A percentile compares a stretch with the other conserved stretches of the same genome.
phyloP scores from a whole-genome alignment of 1,140 invertebrate genomes.

The Dendrolimus punctatus region DNA sequence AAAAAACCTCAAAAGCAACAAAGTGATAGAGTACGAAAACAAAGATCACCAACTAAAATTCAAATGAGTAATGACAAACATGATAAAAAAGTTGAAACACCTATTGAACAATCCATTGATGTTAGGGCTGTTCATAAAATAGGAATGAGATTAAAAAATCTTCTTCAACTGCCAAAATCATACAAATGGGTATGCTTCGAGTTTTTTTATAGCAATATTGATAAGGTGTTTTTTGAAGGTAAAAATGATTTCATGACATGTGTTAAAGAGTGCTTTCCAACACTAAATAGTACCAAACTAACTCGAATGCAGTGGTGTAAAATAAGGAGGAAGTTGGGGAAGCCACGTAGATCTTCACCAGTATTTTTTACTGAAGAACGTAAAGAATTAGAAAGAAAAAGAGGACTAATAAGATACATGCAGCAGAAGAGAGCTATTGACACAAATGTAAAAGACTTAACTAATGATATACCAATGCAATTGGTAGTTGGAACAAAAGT shows the following conservation, averaged over 20 bases:
- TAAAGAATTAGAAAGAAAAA: slow-evolving; percentile 89
- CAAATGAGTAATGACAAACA: slow-evolving; percentile 43
- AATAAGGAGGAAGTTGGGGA: slow-evolving; percentile 96
- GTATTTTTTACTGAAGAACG: slow-evolving; percentile 98
- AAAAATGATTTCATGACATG: slow-evolving; percentile 98
- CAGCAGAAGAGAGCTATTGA: slow-evolving; percentile 95
- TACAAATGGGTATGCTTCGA: slow-evolving; percentile 99
- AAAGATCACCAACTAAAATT: slow-evolving; percentile 57
- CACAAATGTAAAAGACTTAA: slow-evolving; percentile 89
- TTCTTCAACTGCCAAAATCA: slow-evolving; percentile 98
- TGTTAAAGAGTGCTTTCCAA: slow-evolving; percentile 94
- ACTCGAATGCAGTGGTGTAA: slow-evolving; percentile 96
- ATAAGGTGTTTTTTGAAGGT: slow-evolving; percentile 94
- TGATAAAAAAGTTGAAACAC: slow-evolving; percentile 40
- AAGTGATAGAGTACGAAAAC: slow-evolving; percentile 65
- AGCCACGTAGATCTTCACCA: slow-evolving; percentile 93
- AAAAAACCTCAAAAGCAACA: slow-evolving; percentile 70
- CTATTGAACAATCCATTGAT: slow-evolving; percentile 74
- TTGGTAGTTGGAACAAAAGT: slow-evolving; percentile 98
- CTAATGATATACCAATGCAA: slow-evolving; percentile 95
- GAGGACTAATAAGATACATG: slow-evolving; percentile 93
- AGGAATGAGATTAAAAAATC: slow-evolving; percentile 91
- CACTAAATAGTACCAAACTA: slow-evolving; percentile 88
- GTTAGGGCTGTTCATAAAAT: slow-evolving; percentile 89
- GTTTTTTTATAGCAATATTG: slow-evolving; percentile 99